Evolutionary conservation across 2,113 vertebrate genomes (phyloP).

Genomic region (Tenebrosternarchus preto): DNA sequence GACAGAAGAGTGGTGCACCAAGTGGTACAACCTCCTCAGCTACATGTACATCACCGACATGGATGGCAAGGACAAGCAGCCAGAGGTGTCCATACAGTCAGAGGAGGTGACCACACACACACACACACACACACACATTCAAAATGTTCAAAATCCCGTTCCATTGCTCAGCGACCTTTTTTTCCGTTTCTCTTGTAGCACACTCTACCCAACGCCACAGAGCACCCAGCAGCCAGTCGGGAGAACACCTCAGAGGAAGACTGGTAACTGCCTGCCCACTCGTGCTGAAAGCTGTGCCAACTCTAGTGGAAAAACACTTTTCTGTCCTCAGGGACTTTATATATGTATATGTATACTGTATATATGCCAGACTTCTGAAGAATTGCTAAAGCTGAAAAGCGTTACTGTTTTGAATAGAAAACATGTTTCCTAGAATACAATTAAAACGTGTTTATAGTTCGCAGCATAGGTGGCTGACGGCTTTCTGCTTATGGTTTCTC

Average conservation of each 20-base stretch:
- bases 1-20: slow-evolving; percentile 81
- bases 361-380: too few relatives aligned
- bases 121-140: neutral
- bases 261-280: slow-evolving; percentile 73
- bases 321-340: too few relatives aligned
- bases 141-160: neutral
- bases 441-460: too few relatives aligned
- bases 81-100: slow-evolving; percentile 57
- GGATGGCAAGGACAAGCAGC: slow-evolving; percentile 70
- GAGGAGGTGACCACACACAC: slow-evolving; percentile 67
- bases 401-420: neutral
- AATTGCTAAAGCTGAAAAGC: too few relatives aligned
- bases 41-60: slow-evolving; percentile 80
- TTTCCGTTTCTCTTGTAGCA: slow-evolving; percentile 69
- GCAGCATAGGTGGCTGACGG: too few relatives aligned
- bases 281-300: neutral
- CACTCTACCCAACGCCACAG: slow-evolving; percentile 72
- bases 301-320: neutral
- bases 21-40: slow-evolving; percentile 94
- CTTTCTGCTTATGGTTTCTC: neutral
- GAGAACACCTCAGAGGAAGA: slow-evolving; percentile 67
- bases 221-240: slow-evolving; percentile 71
- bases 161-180: neutral
- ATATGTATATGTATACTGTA: too few relatives aligned
- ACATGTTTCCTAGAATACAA: too few relatives aligned